Evolutionary conservation across 2,113 vertebrate genomes (phyloP).

Genomic region (Bubo bubo): DNA sequence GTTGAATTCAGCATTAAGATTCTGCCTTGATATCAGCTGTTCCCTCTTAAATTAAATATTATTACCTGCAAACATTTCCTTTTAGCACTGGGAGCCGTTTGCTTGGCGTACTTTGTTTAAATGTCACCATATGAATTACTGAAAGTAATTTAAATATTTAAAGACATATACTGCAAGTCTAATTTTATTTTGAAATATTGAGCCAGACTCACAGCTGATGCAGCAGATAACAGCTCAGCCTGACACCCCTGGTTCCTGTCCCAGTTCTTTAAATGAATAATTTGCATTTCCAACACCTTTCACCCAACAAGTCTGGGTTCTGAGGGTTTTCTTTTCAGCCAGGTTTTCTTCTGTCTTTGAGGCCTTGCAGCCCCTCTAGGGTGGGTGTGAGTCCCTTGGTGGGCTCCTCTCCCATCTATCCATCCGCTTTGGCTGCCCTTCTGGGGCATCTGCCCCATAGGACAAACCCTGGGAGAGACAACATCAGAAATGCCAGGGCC

Average conservation of each 20-base stretch:
- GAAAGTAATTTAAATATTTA: constrained; percentile 67
- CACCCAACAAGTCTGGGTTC: not conserved
- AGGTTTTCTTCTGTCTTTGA: not conserved
- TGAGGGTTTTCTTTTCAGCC: not conserved
- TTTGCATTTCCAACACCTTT: constrained; percentile 37
- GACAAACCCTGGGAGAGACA: not conserved
- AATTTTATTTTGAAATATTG: constrained; percentile 30
- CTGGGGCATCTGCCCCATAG: not conserved
- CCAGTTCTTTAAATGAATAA: not conserved
- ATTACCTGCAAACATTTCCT: constrained; percentile 62
- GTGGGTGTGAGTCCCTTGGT: not conserved
- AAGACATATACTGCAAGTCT: constrained; percentile 41
- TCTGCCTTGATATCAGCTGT: constrained; percentile 40
- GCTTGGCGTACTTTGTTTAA: constrained; percentile 50
- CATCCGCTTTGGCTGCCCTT: not conserved
- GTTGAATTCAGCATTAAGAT: constrained; percentile 18
- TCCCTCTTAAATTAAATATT: constrained; percentile 45
- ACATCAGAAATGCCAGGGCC: not conserved
- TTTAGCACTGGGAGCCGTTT: constrained; percentile 41
- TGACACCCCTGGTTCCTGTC: not conserved
- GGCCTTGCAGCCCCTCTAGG: not conserved
- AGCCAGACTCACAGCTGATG: constrained; percentile 26
- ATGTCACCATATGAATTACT: constrained; percentile 66
- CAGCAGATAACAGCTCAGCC: constrained; percentile 22
- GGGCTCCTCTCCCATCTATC: not conserved